Percentiles rank a stretch among this genome's conserved stretches.
Evolutionary conservation across 1,140 invertebrate genomes (phyloP).

Genomic region (Lordiphosa clarofinis): DNA sequence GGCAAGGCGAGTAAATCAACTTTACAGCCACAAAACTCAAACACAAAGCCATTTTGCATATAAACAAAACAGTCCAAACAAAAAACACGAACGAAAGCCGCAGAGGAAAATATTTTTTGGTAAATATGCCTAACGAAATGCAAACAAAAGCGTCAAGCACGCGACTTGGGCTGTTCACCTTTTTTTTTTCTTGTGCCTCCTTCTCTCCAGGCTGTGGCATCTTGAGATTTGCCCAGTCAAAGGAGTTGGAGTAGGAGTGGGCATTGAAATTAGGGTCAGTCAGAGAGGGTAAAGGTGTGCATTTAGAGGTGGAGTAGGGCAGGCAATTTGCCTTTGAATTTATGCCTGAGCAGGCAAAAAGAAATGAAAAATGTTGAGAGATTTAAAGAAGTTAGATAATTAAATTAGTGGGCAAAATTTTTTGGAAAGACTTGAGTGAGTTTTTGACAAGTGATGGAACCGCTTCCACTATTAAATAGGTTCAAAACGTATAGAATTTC

Average conservation of each 20-base stretch:
- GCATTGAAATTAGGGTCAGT: neutral
- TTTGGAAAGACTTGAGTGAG: neutral
- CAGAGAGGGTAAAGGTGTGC: neutral
- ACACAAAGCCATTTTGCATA: conserved; percentile 74
- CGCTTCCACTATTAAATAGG: too few relatives aligned
- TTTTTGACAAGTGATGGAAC: too few relatives aligned
- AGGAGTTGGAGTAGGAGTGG: conserved; percentile 5
- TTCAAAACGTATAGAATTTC: too few relatives aligned
- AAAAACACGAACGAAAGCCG: conserved; percentile 25
- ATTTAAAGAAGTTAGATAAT: conserved; percentile 14
- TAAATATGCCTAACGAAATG: conserved; percentile 77
- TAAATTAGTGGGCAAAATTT: neutral
- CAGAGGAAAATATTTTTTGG: conserved; percentile 32
- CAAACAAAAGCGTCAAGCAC: conserved; percentile 67
- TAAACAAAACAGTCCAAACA: conserved; percentile 33
- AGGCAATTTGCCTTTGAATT: conserved; percentile 46
- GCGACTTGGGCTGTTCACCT: conserved; percentile 63
- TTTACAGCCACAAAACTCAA: conserved; percentile 56
- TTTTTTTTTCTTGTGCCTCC: conserved; percentile 32
- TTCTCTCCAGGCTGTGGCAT: conserved; percentile 5
- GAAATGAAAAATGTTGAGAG: conserved; percentile 3
- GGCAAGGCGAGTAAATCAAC: conserved; percentile 54
- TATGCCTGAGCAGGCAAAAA: conserved; percentile 41
- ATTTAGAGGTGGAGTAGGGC: conserved; percentile 3
- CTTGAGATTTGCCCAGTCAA: conserved; percentile 4